Evolutionary conservation across 2,888 invertebrate genomes (phyloP).

Genomic region (Volucella bombylans): DNA sequence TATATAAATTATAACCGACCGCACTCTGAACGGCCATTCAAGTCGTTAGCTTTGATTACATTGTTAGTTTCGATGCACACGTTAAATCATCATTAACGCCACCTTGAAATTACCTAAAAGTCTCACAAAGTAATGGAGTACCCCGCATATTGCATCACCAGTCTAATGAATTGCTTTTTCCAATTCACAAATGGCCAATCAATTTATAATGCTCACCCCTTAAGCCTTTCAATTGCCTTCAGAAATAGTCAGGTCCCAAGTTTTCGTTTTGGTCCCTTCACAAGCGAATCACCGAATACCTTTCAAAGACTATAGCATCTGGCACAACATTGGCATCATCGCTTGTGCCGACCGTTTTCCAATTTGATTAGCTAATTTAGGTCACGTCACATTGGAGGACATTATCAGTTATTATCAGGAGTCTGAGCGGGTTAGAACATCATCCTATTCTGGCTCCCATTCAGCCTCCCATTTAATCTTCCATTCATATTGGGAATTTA

Average conservation of each 20-base stretch:
- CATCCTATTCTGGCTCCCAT: not conserved
- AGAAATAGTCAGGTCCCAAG: slow-evolving; percentile 2
- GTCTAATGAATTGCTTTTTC: not conserved
- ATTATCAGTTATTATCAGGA: slow-evolving; percentile 50
- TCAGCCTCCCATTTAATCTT: not conserved
- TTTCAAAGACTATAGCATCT: not conserved
- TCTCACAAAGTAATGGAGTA: too few species aligned
- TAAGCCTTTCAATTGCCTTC: slow-evolving; percentile 40
- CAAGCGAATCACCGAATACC: slow-evolving; percentile 3
- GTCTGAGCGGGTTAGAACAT: not conserved
- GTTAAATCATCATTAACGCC: too few species aligned
- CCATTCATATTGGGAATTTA: slow-evolving; percentile 29
- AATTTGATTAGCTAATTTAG: slow-evolving; percentile 19
- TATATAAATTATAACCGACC: too few species aligned
- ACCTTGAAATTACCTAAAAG: too few species aligned
- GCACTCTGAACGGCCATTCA: too few species aligned
- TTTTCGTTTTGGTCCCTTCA: not conserved
- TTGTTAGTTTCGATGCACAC: too few species aligned
- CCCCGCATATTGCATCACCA: too few species aligned
- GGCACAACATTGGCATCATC: not conserved
- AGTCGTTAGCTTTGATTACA: too few species aligned
- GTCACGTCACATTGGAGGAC: slow-evolving; percentile 49
- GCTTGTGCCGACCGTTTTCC: not conserved
- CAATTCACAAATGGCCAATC: slow-evolving; percentile 48
- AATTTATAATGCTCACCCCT: slow-evolving; percentile 49